phyloP scores from a whole-genome alignment of 2,113 vertebrate genomes.

The Dendropsophus ebraccatus region DNA sequence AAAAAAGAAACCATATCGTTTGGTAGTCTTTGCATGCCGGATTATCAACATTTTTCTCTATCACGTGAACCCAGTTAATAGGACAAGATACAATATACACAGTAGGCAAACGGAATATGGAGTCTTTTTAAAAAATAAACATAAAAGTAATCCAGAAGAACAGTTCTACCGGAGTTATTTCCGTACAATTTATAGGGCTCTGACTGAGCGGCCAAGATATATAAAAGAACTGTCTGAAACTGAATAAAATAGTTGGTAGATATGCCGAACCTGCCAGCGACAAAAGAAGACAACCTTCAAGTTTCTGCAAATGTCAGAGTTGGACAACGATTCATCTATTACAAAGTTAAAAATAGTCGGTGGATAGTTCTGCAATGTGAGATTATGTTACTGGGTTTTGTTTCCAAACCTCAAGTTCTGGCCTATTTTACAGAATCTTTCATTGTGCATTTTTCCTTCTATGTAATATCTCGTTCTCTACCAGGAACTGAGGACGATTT shows the following conservation, averaged over 20 bases:
- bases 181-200: conserved; percentile 72
- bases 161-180: conserved; percentile 72
- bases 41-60: neutral
- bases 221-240: conserved; percentile 71
- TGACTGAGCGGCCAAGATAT: conserved; percentile 73
- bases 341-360: conserved; percentile 73
- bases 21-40: neutral
- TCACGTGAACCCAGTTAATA: neutral
- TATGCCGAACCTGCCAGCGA: conserved; percentile 69
- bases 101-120: neutral
- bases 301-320: conserved; percentile 75
- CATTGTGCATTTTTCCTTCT: neutral
- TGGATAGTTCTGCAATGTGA: conserved; percentile 77
- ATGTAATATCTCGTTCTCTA: neutral
- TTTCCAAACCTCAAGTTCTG: neutral
- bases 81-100: neutral
- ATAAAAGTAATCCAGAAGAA: conserved; percentile 62
- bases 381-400: conserved; percentile 65
- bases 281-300: conserved; percentile 68
- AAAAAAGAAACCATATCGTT: neutral
- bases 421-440: neutral
- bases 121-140: neutral
- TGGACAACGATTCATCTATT: conserved; percentile 75
- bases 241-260: conserved; percentile 70
- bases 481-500: neutral